Percentiles rank a stretch among this genome's conserved stretches.
These are phyloP conservation scores for Diadumene lineata DNA, from an alignment of 92 coral and sea anemone species.

Conservation along the genomic window DNA sequence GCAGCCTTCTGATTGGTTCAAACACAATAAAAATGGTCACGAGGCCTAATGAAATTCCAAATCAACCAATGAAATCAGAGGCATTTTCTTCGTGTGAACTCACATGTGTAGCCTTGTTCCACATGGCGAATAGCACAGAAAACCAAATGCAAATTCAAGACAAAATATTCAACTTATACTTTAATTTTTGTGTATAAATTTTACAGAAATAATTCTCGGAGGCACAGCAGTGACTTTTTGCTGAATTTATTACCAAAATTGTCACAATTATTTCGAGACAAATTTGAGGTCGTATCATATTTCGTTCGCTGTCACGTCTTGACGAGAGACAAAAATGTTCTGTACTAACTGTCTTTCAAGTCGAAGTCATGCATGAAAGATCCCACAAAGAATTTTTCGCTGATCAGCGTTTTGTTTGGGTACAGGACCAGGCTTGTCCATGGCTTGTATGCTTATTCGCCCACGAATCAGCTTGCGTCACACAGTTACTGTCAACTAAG, in stretches of 20 bases:
- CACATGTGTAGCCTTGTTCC: slow-evolving; percentile 94
- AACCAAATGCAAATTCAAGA: neutral
- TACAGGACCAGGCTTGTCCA: slow-evolving; percentile 41
- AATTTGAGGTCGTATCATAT: slow-evolving; percentile 32
- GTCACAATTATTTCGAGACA: slow-evolving; percentile 1
- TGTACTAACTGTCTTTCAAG: slow-evolving; percentile 15
- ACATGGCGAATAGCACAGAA: slow-evolving; percentile 70
- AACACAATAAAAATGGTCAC: slow-evolving; percentile 66
- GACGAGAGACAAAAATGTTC: slow-evolving; percentile 25
- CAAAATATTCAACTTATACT: neutral
- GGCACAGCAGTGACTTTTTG: too few relatives aligned
- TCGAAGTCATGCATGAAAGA: slow-evolving; percentile 27
- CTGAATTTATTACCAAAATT: neutral
- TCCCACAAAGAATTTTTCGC: slow-evolving; percentile 25
- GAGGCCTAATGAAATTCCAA: slow-evolving; percentile 61
- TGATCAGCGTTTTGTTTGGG: slow-evolving; percentile 36
- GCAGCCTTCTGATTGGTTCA: slow-evolving; percentile 64
- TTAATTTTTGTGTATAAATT: neutral
- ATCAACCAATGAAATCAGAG: slow-evolving; percentile 64
- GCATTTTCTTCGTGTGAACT: slow-evolving; percentile 76
- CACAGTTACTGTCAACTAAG: neutral
- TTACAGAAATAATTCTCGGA: neutral
- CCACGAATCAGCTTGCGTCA: slow-evolving; percentile 46
- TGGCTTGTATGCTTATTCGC: slow-evolving; percentile 39
- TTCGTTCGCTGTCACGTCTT: slow-evolving; percentile 24